Conservation (phyloP, 2,797 vertebrate genomes). For the Carapus acus region DNA sequence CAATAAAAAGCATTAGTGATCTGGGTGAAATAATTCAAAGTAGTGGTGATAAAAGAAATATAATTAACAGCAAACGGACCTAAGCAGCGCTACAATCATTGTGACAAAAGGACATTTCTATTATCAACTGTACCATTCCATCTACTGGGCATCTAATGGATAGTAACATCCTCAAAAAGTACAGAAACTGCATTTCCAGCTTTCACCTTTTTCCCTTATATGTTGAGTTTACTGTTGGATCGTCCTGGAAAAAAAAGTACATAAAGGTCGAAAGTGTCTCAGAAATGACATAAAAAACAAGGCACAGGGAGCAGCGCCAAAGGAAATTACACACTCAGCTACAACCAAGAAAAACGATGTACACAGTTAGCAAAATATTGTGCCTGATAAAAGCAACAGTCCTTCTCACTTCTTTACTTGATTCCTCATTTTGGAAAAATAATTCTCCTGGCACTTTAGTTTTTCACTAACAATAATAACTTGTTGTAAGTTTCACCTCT, state of each 20-base stretch:
- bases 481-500: constrained; percentile 10
- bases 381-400: constrained; percentile 11
- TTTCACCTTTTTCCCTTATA: constrained; percentile 13
- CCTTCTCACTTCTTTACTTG: too few species aligned
- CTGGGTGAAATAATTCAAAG: constrained; percentile 18
- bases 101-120: constrained; percentile 5
- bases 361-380: constrained; percentile 24
- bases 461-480: background rate
- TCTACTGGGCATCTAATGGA: constrained; percentile 11
- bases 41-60: constrained; percentile 33
- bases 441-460: background rate
- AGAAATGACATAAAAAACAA: constrained; percentile 22
- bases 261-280: constrained; percentile 27
- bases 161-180: too few species aligned
- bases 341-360: constrained; percentile 35
- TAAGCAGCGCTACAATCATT: constrained; percentile 36
- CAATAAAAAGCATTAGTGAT: constrained; percentile 35
- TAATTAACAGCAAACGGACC: constrained; percentile 27
- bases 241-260: constrained; percentile 18
- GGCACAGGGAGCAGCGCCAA: constrained; percentile 17
- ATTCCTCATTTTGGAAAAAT: background rate
- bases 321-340: constrained; percentile 19
- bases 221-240: too few species aligned
- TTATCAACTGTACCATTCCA: constrained; percentile 48
- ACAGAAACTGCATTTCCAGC: constrained; percentile 1